phyloP scores from a whole-genome alignment of 2,888 invertebrate genomes.

The Agrochola lychnidis region DNA sequence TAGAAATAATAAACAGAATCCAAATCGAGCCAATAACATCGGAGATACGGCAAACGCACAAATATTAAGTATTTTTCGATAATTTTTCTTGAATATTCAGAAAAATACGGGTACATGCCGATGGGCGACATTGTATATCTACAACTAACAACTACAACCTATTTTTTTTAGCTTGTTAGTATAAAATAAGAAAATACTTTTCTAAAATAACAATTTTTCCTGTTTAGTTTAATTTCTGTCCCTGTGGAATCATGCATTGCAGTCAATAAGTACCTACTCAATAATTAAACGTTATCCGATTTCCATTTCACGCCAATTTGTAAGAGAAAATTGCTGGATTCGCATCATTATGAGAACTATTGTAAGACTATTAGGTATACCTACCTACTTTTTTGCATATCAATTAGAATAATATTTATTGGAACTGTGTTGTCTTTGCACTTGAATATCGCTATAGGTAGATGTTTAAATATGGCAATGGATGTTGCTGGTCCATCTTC shows the following conservation, averaged over 20 bases:
- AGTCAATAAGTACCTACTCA: background rate
- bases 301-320: conserved; percentile 34
- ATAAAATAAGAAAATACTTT: too few species aligned
- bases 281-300: conserved; percentile 8
- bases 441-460: background rate
- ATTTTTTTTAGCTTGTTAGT: background rate
- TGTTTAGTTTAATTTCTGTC: too few species aligned
- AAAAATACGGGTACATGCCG: too few species aligned
- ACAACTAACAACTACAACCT: background rate
- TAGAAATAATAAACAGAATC: too few species aligned
- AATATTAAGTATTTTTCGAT: too few species aligned
- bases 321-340: conserved; percentile 8
- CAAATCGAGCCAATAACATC: too few species aligned
- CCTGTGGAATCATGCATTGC: background rate
- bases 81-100: too few species aligned
- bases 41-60: too few species aligned
- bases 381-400: background rate
- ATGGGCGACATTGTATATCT: too few species aligned
- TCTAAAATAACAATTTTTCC: too few species aligned
- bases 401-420: conserved; percentile 13
- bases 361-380: background rate
- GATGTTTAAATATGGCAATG: background rate
- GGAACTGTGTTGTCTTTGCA: background rate
- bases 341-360: conserved; percentile 6
- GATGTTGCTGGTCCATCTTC: background rate